Conservation (phyloP, 2,888 invertebrate species). For the Acleris literana region DNA sequence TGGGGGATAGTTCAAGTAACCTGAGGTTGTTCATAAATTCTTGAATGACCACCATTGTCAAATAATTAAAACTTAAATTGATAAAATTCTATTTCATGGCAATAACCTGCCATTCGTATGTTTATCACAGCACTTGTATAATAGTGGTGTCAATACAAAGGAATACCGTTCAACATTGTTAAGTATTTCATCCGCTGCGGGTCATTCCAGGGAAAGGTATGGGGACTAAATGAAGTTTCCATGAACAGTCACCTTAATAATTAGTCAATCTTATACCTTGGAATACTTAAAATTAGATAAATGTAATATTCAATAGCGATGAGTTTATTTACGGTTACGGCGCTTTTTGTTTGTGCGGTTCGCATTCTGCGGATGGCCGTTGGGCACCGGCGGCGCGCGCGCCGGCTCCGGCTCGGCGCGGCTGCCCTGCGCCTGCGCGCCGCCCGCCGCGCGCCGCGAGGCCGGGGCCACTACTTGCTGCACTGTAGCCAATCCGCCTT, state of each 20-base stretch:
- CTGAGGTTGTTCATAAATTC: constrained; percentile 20
- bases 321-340: constrained; percentile 69
- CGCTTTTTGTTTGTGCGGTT: constrained; percentile 66
- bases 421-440: constrained; percentile 40
- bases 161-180: constrained; percentile 57
- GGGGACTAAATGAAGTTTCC: constrained; percentile 56
- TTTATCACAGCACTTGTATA: constrained; percentile 79
- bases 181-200: constrained; percentile 50
- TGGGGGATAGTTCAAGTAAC: constrained; percentile 29
- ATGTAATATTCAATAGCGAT: constrained; percentile 35
- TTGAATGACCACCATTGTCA: constrained; percentile 26
- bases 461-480: constrained; percentile 37
- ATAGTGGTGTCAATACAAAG: constrained; percentile 66
- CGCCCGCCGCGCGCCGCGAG: constrained; percentile 38
- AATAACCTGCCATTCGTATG: constrained; percentile 57
- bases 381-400: constrained; percentile 45
- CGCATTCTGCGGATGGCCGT: constrained; percentile 47
- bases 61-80: constrained; percentile 25
- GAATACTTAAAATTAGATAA: constrained; percentile 40
- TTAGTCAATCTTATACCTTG: constrained; percentile 36
- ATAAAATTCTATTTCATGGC: constrained; percentile 49
- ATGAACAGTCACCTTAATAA: constrained; percentile 51
- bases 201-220: constrained; percentile 58
- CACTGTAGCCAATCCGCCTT: constrained; percentile 40
- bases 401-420: constrained; percentile 39